These are phyloP conservation scores for Pterophyllum scalare DNA, from an alignment of 2,113 vertebrate genomes.

Conservation along the genomic window DNA sequence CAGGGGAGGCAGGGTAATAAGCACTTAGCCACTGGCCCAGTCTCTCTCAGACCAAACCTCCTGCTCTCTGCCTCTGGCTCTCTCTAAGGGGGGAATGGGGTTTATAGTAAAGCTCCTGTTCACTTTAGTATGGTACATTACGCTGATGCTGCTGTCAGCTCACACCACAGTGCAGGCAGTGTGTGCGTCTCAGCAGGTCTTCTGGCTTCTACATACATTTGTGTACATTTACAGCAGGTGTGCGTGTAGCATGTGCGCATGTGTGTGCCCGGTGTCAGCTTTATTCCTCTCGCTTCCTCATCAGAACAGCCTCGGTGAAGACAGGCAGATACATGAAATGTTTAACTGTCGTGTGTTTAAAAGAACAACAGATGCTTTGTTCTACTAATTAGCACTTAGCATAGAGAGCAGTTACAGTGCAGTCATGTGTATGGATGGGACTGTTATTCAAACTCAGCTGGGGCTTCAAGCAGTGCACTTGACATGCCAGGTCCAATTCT, in stretches of 20 bases:
- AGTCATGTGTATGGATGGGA: constrained; percentile 18
- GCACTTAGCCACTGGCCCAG: constrained; percentile 71
- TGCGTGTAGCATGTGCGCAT: not conserved
- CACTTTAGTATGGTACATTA: constrained; percentile 88
- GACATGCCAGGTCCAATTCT: constrained; percentile 39
- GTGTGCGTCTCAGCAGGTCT: constrained; percentile 31
- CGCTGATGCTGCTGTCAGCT: constrained; percentile 93
- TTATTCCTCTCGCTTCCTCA: constrained; percentile 86
- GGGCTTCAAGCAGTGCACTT: constrained; percentile 43
- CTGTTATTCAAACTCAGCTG: constrained; percentile 57
- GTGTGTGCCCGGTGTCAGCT: constrained; percentile 83
- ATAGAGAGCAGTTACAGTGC: constrained; percentile 43
- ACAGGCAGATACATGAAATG: constrained; percentile 90
- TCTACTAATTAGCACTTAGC: constrained; percentile 76
- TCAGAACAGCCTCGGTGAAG: constrained; percentile 85
- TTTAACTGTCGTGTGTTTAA: constrained; percentile 88
- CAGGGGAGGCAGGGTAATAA: constrained; percentile 74
- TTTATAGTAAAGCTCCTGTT: constrained; percentile 93
- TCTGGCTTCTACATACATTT: constrained; percentile 48
- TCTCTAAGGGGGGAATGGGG: constrained; percentile 68
- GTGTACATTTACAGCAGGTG: constrained; percentile 57
- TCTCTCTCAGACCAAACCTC: constrained; percentile 63
- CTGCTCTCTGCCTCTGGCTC: constrained; percentile 57
- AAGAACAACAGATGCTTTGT: constrained; percentile 87
- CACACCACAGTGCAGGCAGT: constrained; percentile 51